These are phyloP conservation scores for Tiliacea aurago DNA, from an alignment of 2,888 invertebrate species.

Conservation along the genomic window DNA sequence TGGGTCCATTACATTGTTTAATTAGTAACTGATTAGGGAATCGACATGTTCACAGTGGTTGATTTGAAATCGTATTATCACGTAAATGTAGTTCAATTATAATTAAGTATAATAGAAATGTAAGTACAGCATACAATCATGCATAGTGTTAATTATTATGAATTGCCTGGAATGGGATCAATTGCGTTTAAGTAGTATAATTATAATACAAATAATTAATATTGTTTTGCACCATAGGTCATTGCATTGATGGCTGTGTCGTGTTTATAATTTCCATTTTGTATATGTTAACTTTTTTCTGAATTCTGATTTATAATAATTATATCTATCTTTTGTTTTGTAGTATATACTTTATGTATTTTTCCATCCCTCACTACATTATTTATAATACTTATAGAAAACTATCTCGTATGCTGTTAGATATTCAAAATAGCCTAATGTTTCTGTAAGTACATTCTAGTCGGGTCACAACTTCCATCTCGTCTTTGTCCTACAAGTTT, in stretches of 20 bases:
- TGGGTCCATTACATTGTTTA: slow-evolving; percentile 88
- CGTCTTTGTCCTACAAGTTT: slow-evolving; percentile 15
- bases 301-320: slow-evolving; percentile 4
- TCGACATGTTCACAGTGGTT: slow-evolving; percentile 60
- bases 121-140: slow-evolving; percentile 65
- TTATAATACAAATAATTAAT: slow-evolving; percentile 68
- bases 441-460: slow-evolving; percentile 41
- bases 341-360: slow-evolving; percentile 8
- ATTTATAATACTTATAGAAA: slow-evolving; percentile 58
- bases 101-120: slow-evolving; percentile 59
- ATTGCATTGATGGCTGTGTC: slow-evolving; percentile 62
- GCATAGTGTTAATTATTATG: slow-evolving; percentile 74
- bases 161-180: slow-evolving; percentile 90
- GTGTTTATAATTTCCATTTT: slow-evolving; percentile 49
- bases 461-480: slow-evolving; percentile 38
- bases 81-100: slow-evolving; percentile 71
- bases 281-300: slow-evolving; percentile 47
- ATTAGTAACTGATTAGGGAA: slow-evolving; percentile 70
- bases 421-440: slow-evolving; percentile 55
- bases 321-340: slow-evolving; percentile 15
- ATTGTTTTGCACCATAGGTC: slow-evolving; percentile 68
- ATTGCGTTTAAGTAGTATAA: slow-evolving; percentile 88
- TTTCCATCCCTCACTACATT: slow-evolving; percentile 47
- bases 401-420: slow-evolving; percentile 59
- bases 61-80: slow-evolving; percentile 62